phyloP scores from a whole-genome alignment of 2,797 vertebrate species.

The Cossypha niveicapilla region DNA sequence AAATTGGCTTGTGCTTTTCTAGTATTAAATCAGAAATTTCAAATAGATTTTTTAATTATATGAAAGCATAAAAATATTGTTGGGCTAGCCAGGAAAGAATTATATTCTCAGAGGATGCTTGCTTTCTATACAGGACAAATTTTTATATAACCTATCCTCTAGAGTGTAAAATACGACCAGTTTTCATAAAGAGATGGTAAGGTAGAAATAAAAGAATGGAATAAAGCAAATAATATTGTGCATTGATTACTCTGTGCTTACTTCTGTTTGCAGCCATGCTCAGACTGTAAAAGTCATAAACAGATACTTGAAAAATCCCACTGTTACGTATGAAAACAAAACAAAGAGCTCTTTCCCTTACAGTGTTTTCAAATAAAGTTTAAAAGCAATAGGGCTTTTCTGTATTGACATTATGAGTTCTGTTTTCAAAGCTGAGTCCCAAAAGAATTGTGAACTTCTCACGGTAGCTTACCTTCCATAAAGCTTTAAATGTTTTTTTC shows the following conservation, averaged over 20 bases:
- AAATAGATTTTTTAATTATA: neutral
- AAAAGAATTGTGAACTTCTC: conserved; percentile 36
- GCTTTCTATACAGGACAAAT: neutral
- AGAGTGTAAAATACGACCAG: neutral
- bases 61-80: neutral
- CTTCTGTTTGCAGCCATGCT: neutral
- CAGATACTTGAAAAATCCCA: conserved; percentile 20
- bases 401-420: neutral
- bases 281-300: conserved; percentile 9
- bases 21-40: neutral
- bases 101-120: neutral
- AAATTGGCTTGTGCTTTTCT: neutral
- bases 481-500: conserved; percentile 6
- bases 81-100: neutral
- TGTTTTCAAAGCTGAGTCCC: conserved; percentile 44
- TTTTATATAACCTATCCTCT: neutral
- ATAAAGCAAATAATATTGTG: neutral
- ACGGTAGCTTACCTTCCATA: neutral
- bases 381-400: conserved; percentile 18
- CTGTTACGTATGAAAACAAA: conserved; percentile 18
- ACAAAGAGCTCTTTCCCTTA: conserved; percentile 30
- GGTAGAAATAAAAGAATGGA: neutral
- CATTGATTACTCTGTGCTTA: neutral
- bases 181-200: neutral
- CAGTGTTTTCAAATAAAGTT: neutral